These are phyloP conservation scores for Myrmecobius fasciatus DNA, from an alignment of 2,113 vertebrate species.

Conservation along the genomic window DNA sequence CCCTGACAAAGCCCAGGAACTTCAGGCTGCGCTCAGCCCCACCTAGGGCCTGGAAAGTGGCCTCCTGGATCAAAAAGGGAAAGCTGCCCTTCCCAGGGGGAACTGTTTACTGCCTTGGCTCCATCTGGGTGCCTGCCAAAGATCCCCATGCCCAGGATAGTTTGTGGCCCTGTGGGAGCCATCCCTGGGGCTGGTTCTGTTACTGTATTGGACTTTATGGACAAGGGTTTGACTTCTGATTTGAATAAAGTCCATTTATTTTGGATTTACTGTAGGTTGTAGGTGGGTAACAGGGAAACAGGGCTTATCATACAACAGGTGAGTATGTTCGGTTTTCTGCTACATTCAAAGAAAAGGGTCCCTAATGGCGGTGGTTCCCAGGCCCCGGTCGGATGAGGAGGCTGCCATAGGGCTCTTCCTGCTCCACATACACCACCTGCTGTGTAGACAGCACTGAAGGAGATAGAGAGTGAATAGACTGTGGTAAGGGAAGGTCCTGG, in stretches of 20 bases:
- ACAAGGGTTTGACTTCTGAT: conserved; percentile 32
- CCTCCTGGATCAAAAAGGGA: conserved; percentile 9
- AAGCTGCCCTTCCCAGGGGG: conserved; percentile 3
- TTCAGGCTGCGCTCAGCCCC: conserved; percentile 74
- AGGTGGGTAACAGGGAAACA: background rate
- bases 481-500: background rate
- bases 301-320: conserved; percentile 4
- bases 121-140: conserved; percentile 60
- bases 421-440: conserved; percentile 71
- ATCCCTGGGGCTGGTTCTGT: background rate
- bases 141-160: conserved; percentile 42
- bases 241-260: conserved; percentile 71
- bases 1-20: conserved; percentile 82
- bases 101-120: conserved; percentile 17
- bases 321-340: background rate
- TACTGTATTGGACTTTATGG: background rate
- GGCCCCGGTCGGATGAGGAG: conserved; percentile 76
- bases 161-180: conserved; percentile 20
- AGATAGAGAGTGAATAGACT: background rate
- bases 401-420: conserved; percentile 79
- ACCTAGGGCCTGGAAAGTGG: conserved; percentile 45
- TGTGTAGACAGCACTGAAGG: conserved; percentile 76
- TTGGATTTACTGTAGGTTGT: conserved; percentile 50
- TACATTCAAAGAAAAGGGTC: background rate
- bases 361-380: conserved; percentile 44